Base-by-base conservation (phyloP, 2,797 vertebrate genomes). In the Trichosurus vulpecula region DNA sequence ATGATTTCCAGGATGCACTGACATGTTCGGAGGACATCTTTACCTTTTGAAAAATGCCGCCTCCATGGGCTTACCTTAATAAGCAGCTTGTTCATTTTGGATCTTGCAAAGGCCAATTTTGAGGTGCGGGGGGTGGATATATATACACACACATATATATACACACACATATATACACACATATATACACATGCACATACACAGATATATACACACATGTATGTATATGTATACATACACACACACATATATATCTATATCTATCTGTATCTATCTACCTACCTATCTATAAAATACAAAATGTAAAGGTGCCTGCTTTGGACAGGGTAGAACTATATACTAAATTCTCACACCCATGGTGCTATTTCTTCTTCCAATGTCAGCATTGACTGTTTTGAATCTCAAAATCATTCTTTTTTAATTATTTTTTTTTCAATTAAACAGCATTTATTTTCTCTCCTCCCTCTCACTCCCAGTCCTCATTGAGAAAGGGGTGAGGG, bases 41-140 rank as follows among this genome's bases (percentile, higher is more conserved):
- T 98, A 99, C 99, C 99, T 99, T 99, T 99, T 98, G 98, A 98
- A 81, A 98, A 98, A 98, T 97, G 98, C 97, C 96, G 98, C 98
- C 97, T 98, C 98, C 98, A 97, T 98, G 99, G 98, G 99, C 98
- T 98, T 98, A 98, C 98, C 98, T 98, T 99, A 98, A 98, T 98
- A 99, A 99, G 98, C 98, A 98, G 98, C 99, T 99, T 99, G 98
- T 98, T 99, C 98, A 98, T 98, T 98, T 98, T 97, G 94, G 98
- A 97, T 98, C 98, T 98, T 92, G 54, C 98, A 98, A 98, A 99
- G 98, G 98, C 98, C 98, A 98, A 96, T 93, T 90, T 13, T 0
- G 96, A 97, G 97, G 98, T 66, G 61, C 55, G 56, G 35, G 35
- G 12, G 3, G 5, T 31, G 31, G 13, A 11, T 58, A n/a, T n/a